Conservation (phyloP, 2,797 vertebrate species). For the Pyrrhura leucotis region DNA sequence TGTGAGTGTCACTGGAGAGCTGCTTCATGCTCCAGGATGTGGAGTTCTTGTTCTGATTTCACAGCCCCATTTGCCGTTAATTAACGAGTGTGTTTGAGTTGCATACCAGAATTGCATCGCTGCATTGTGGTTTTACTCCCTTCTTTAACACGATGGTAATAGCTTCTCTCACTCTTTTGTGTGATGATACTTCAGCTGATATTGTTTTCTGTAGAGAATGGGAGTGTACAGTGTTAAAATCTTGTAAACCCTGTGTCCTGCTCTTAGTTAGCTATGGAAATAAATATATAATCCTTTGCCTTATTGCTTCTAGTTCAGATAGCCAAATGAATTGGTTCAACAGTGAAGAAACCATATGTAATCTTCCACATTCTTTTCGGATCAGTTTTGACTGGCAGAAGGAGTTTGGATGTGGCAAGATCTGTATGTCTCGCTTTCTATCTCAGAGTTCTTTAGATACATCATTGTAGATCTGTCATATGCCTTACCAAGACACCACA, state of each 20-base stretch:
- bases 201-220: neutral
- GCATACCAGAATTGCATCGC: neutral
- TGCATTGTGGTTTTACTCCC: neutral
- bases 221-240: neutral
- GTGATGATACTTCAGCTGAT: neutral
- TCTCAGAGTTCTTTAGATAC: neutral
- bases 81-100: neutral
- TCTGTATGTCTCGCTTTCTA: neutral
- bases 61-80: accelerated
- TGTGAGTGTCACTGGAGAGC: neutral
- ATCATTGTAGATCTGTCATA: neutral
- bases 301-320: neutral
- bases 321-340: neutral
- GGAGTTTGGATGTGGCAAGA: neutral
- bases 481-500: neutral
- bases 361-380: neutral
- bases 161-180: neutral
- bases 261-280: neutral
- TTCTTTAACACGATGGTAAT: neutral
- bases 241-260: neutral
- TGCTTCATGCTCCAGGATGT: accelerated
- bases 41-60: neutral
- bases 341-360: neutral
- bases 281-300: neutral
- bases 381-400: neutral